Evolutionary conservation across 2,888 invertebrate species (phyloP), one percentile per base, ranked within the genome.

Genomic region (Tiliacea aurago): DNA sequence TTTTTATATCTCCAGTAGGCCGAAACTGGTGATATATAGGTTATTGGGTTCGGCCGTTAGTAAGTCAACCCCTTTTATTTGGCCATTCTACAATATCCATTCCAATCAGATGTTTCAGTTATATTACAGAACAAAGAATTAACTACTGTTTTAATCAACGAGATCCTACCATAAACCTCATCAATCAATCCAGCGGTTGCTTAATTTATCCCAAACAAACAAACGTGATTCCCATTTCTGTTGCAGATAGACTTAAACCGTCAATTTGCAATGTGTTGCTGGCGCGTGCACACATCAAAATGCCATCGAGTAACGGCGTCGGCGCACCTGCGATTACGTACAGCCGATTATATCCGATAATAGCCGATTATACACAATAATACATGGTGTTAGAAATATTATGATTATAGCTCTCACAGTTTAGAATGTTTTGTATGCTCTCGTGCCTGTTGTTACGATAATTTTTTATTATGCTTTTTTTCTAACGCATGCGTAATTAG

Each of bases 201-300:
- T 64, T 20, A 49, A 37, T 20, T 55, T 71, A 80, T 68, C 63
- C 62, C 61, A 83, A 78, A 79, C 71, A 83, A 83, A 86, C 82
- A 73, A 84, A 64, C 84, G 81, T 65, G 61, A 76, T 66, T 47
- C 85, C 62, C 59, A 86, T 80, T 84, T 62, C 61, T 72, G 20
- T 70, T 70, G 65, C 73, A 76, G 80, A 82, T 80, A 68, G 82
- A 85, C 88, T 85, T 82, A 88, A 90, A 88, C 90, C 88, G 86
- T 89, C 90, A 93, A 93, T 93, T 92, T 92, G 91, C 90, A 89
- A 90, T 89, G 86, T 89, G 90, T 86, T 86, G 58, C 63, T 33
- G 82, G 70, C 84, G 79, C 87, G 84, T 87, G 86, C 79, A 70
- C 80, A 76, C 80, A 81, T 85, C 87, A 90, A 89, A 89, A 89